Base-by-base conservation (phyloP, 2,113 vertebrate species). In the Chunga burmeisteri region DNA sequence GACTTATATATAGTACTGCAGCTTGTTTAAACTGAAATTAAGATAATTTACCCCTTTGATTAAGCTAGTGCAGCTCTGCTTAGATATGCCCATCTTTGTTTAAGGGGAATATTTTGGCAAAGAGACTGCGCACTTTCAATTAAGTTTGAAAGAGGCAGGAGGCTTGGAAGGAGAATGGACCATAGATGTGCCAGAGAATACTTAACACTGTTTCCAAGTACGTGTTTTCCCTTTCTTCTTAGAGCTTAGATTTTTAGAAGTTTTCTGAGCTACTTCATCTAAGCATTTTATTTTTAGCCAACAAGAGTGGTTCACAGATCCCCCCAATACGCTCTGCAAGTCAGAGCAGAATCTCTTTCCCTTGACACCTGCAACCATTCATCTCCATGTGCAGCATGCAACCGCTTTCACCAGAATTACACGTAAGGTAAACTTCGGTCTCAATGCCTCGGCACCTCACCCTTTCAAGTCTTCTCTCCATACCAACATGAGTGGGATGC, bases 341-440 rank as follows among this genome's bases (percentile, higher is more conserved):
- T 22, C 71, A 46, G 16, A 68, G 67, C 8, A 58, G 19, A 67
- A 53, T 42, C 34, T 75, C 15, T 3, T 63, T 85, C 36, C 27
- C 8, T 59, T 9, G 8, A 16, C 17, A 82, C 10, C 19, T 25
- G 26, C 29, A 66, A 34, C 14, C 47, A 70, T 8, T 66, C 36
- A 62, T 6, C 50, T 66, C 44, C 18, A 63, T 0, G 0, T 7
- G 6, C 1, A 2, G 50, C 42, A 80, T 13, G 13, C 27, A 55
- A 47, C 6, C 23, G 32, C 34, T 21, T 91, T 61, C 34, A 82
- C 25, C 46, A 42, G 65, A 90, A 62, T 32, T 29, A 86, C 27
- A 91, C 6, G 5, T 17, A 55, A 63, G 27, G 8, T 34, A 72
- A 93, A 30, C 14, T 40, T 78, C 21, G 44, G 34, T 29, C 26